Conservation (phyloP, 2,113 vertebrate genomes). For the Ailurus styani region DNA sequence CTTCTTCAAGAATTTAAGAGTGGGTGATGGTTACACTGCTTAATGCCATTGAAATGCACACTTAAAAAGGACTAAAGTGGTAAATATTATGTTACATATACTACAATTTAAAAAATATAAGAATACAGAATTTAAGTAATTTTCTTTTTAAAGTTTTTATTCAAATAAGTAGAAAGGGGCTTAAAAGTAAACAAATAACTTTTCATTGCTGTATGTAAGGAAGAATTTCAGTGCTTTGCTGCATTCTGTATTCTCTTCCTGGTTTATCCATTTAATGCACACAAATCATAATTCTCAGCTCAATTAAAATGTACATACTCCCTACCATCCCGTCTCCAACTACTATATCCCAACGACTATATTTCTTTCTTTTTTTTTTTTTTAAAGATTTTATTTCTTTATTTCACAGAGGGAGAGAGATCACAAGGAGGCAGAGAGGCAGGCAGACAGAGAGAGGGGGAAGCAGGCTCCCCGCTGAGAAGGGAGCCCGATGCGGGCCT, state of each 20-base stretch:
- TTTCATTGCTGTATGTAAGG: neutral
- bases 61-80: neutral
- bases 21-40: neutral
- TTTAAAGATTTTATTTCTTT: too few species aligned
- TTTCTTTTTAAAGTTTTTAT: neutral
- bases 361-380: too few species aligned
- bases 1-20: neutral
- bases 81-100: neutral
- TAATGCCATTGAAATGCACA: neutral
- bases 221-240: neutral
- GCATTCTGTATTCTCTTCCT: neutral
- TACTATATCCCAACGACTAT: neutral
- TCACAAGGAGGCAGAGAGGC: too few species aligned
- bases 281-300: neutral
- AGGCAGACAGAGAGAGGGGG: too few species aligned
- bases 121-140: neutral
- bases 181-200: neutral
- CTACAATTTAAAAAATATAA: neutral
- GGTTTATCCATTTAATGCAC: neutral
- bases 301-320: neutral
- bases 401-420: too few species aligned
- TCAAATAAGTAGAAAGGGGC: neutral
- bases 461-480: too few species aligned
- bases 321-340: neutral
- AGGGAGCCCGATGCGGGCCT: too few species aligned